Evolutionary conservation across 2,113 vertebrate genomes (phyloP).

Genomic region (Nerophis ophidion): DNA sequence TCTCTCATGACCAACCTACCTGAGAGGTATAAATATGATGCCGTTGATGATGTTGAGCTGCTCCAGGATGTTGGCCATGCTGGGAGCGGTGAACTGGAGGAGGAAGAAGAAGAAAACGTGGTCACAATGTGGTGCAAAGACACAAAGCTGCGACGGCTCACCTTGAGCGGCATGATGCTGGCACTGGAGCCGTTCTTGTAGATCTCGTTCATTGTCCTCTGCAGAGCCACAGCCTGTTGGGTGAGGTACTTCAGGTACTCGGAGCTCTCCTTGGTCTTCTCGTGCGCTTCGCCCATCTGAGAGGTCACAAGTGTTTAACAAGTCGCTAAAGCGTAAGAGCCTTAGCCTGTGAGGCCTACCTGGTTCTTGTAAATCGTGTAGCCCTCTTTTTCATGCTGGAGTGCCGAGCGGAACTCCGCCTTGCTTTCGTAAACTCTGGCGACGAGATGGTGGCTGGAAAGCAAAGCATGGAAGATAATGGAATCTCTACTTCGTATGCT

Average conservation of each 20-base stretch:
- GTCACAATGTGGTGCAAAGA: not conserved
- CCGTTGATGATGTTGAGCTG: slow-evolving; percentile 98
- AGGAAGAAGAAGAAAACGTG: slow-evolving; percentile 5
- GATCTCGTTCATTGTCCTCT: slow-evolving; percentile 99
- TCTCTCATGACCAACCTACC: slow-evolving; percentile 66
- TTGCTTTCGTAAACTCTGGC: slow-evolving; percentile 97
- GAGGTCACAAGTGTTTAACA: not conserved
- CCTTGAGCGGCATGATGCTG: slow-evolving; percentile 94
- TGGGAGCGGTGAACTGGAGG: slow-evolving; percentile 91
- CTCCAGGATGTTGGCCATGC: slow-evolving; percentile 93
- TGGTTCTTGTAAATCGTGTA: slow-evolving; percentile 98
- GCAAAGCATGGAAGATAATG: not conserved
- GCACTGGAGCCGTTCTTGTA: slow-evolving; percentile 95
- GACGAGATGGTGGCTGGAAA: slow-evolving; percentile 87
- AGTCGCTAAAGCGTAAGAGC: not conserved
- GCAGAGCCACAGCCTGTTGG: slow-evolving; percentile 94
- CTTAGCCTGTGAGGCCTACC: slow-evolving; percentile 56
- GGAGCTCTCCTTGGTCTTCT: slow-evolving; percentile 98
- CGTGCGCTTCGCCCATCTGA: slow-evolving; percentile 92
- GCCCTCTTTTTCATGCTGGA: slow-evolving; percentile 97
- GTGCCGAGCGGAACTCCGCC: slow-evolving; percentile 92
- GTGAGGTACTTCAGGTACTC: slow-evolving; percentile 98
- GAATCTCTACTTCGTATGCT: not conserved
- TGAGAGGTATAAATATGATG: slow-evolving; percentile 98
- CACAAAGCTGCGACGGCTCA: slow-evolving; percentile 27